These are phyloP conservation scores for Catocala nupta DNA, from an alignment of 2,888 invertebrate species.

Conservation along the genomic window DNA sequence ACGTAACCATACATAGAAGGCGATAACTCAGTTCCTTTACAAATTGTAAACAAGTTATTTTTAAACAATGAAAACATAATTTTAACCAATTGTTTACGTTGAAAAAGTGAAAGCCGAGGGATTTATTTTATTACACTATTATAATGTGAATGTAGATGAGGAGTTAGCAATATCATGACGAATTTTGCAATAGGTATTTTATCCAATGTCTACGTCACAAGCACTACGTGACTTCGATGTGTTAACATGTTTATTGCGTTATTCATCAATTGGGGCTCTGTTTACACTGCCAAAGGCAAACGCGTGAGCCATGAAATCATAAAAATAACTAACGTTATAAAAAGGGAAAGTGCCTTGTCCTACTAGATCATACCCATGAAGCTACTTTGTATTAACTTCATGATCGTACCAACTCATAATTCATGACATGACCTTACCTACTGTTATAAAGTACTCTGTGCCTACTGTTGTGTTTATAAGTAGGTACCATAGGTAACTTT, in stretches of 20 bases:
- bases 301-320: too few species aligned
- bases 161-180: not conserved
- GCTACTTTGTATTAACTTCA: too few species aligned
- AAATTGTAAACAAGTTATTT: conserved; percentile 23
- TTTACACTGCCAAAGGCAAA: not conserved
- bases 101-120: not conserved
- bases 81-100: conserved; percentile 11
- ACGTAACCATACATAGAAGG: conserved; percentile 10
- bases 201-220: not conserved
- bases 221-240: conserved; percentile 4
- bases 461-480: too few species aligned
- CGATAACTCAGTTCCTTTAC: conserved; percentile 11
- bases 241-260: conserved; percentile 3
- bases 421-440: too few species aligned
- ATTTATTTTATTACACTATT: not conserved
- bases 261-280: not conserved
- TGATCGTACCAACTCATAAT: too few species aligned
- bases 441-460: too few species aligned
- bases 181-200: conserved; percentile 1
- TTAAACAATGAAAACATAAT: conserved; percentile 14
- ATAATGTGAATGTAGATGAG: not conserved
- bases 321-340: not conserved
- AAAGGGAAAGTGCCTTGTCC: not conserved
- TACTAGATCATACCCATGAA: too few species aligned
- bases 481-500: too few species aligned